Percentiles rank a stretch among this genome's conserved stretches.
These are phyloP conservation scores for Danio albolineatus DNA, from an alignment of 2,797 vertebrate species.

Conservation along the genomic window DNA sequence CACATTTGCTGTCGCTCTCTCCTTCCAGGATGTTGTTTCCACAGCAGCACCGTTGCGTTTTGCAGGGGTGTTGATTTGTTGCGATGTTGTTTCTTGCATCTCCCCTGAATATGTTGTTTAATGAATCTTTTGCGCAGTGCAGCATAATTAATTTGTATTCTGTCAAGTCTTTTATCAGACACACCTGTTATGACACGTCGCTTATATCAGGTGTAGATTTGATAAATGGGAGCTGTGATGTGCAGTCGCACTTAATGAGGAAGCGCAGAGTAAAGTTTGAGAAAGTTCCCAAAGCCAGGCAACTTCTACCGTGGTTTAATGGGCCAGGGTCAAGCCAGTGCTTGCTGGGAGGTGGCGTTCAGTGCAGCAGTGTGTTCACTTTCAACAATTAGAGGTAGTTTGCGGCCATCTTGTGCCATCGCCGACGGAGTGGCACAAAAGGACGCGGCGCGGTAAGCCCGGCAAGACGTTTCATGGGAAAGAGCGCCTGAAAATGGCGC, in stretches of 20 bases:
- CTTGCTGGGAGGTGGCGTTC: not conserved
- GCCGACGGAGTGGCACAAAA: constrained; percentile 29
- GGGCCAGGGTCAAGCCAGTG: constrained; percentile 36
- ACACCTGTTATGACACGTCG: constrained; percentile 25
- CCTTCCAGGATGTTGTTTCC: constrained; percentile 64
- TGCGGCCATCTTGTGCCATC: constrained; percentile 54
- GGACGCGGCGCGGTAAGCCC: constrained; percentile 2
- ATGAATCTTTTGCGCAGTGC: constrained; percentile 36
- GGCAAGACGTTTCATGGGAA: constrained; percentile 14
- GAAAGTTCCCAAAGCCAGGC: constrained; percentile 10
- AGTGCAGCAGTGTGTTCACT: constrained; percentile 46
- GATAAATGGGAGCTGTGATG: constrained; percentile 1
- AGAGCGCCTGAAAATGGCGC: constrained; percentile 48
- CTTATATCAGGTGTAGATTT: constrained; percentile 34
- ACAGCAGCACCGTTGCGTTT: constrained; percentile 45
- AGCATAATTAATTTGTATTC: constrained; percentile 40
- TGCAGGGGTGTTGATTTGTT: constrained; percentile 42
- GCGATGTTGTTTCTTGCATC: constrained; percentile 2
- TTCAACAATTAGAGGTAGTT: constrained; percentile 20
- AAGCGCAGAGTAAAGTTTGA: not conserved
- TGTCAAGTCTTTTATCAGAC: constrained; percentile 40
- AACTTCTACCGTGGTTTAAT: not conserved
- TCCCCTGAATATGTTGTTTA: constrained; percentile 31
- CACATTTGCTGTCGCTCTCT: constrained; percentile 44
- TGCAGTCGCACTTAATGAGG: constrained; percentile 2